Conservation (phyloP, 1,140 invertebrate genomes). For the Brachystomella parvula region DNA sequence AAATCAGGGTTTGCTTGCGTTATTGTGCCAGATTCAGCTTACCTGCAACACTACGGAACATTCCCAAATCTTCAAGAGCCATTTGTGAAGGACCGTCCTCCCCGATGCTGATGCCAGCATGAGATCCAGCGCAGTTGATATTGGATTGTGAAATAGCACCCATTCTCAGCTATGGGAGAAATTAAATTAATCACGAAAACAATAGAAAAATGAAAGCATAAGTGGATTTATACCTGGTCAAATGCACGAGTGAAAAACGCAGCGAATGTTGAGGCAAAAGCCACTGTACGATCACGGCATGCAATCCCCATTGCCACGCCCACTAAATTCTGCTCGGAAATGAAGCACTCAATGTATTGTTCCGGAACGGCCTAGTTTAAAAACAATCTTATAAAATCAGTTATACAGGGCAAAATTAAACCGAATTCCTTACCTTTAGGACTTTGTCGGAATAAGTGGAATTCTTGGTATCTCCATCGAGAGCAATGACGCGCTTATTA, state of each 20-base stretch:
- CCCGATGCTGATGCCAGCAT: slow-evolving; percentile 90
- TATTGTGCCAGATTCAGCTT: not conserved
- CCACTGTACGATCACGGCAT: slow-evolving; percentile 76
- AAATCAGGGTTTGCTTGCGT: too few relatives aligned
- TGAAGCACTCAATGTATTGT: slow-evolving; percentile 94
- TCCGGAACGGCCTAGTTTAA: slow-evolving; percentile 47
- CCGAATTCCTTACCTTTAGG: slow-evolving; percentile 52
- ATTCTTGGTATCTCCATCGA: slow-evolving; percentile 97
- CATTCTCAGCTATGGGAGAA: slow-evolving; percentile 75
- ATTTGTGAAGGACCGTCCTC: slow-evolving; percentile 99
- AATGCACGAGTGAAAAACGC: slow-evolving; percentile 94
- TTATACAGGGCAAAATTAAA: not conserved
- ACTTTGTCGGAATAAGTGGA: slow-evolving; percentile 94
- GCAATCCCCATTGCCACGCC: slow-evolving; percentile 90
- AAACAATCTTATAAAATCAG: slow-evolving; percentile 1
- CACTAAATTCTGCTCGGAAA: slow-evolving; percentile 96
- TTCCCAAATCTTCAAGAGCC: slow-evolving; percentile 93
- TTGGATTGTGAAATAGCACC: slow-evolving; percentile 97
- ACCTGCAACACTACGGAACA: slow-evolving; percentile 86
- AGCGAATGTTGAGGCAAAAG: slow-evolving; percentile 94
- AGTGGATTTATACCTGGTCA: slow-evolving; percentile 74
- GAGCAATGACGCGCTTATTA: slow-evolving; percentile 75
- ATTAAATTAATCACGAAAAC: not conserved
- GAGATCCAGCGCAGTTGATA: slow-evolving; percentile 89
- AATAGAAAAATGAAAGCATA: not conserved